These are phyloP conservation scores for Litoditis marina DNA, from an alignment of 2,888 invertebrate species.

Conservation along the genomic window DNA sequence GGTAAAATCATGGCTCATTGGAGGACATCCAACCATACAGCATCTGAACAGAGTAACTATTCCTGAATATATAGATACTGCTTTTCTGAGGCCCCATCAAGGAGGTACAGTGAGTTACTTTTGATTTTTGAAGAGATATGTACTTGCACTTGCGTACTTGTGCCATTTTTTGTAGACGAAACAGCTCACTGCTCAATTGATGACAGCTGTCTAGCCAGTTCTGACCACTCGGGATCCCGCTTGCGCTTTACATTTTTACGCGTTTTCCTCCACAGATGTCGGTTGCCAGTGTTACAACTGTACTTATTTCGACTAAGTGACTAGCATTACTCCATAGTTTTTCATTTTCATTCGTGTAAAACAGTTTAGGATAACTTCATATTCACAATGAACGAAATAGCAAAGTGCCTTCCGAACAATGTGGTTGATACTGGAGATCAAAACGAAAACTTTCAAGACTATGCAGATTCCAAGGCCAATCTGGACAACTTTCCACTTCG, in stretches of 20 bases:
- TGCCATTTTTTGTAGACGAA: no score
- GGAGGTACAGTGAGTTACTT: conserved; percentile 52
- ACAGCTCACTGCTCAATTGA: no score
- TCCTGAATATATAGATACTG: conserved; percentile 39
- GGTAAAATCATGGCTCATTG: conserved; percentile 42
- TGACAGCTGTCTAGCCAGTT: no score
- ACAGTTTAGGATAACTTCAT: conserved; percentile 25
- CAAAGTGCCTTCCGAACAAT: conserved; percentile 35
- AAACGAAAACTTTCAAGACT: background rate
- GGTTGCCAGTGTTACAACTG: background rate
- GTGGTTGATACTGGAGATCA: background rate
- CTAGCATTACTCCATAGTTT: no score
- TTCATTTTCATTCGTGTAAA: no score
- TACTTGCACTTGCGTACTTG: no score
- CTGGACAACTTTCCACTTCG: background rate
- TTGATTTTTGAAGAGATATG: no score
- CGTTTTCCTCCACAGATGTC: background rate
- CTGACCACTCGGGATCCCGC: background rate
- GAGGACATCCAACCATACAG: conserved; percentile 24
- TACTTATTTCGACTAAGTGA: no score
- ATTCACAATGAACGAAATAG: conserved; percentile 46
- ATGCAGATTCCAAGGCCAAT: background rate
- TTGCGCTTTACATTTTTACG: background rate
- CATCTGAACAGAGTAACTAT: conserved; percentile 33
- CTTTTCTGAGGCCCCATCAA: conserved; percentile 40